Evolutionary conservation across 2,888 invertebrate genomes (phyloP).

Genomic region (Sialis lutaria): DNA sequence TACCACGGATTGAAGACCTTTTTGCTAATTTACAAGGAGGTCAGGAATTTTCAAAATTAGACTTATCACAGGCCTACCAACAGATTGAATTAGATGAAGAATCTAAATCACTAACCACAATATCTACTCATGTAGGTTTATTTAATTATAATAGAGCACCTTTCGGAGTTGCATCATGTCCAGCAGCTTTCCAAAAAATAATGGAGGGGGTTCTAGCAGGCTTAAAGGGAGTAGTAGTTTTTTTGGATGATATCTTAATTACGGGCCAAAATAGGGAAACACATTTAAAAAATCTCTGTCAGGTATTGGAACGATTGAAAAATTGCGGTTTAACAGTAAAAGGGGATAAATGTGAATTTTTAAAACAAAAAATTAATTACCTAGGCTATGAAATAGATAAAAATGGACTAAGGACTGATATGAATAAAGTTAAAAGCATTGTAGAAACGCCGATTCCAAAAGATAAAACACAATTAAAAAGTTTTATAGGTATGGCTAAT

Average conservation of each 20-base stretch:
- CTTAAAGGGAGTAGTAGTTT: slow-evolving; percentile 9
- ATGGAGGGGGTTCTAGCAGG: slow-evolving; percentile 14
- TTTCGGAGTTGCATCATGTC: slow-evolving; percentile 16
- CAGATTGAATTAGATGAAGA: slow-evolving; percentile 9
- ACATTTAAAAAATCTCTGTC: slow-evolving; percentile 12
- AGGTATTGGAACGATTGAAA: slow-evolving; percentile 13
- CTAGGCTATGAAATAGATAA: slow-evolving; percentile 16
- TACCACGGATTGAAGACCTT: slow-evolving; percentile 13
- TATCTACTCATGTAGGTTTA: slow-evolving; percentile 15
- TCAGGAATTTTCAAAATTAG: slow-evolving; percentile 12
- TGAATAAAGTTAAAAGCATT: slow-evolving; percentile 14
- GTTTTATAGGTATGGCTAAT: slow-evolving; percentile 19
- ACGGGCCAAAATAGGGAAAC: slow-evolving; percentile 12
- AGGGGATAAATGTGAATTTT: slow-evolving; percentile 15
- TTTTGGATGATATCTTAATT: slow-evolving; percentile 16
- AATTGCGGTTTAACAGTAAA: slow-evolving; percentile 14
- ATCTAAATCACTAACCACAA: slow-evolving; percentile 11
- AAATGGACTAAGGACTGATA: slow-evolving; percentile 14
- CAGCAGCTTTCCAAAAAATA: slow-evolving; percentile 18
- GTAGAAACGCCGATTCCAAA: slow-evolving; percentile 12
- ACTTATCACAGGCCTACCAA: slow-evolving; percentile 10
- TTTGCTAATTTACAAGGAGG: slow-evolving; percentile 12
- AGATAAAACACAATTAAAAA: slow-evolving; percentile 12
- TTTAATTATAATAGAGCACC: slow-evolving; percentile 15
- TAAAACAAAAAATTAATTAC: slow-evolving; percentile 12